Evolutionary conservation across 92 coral and sea anemone species (phyloP).

Genomic region (Hydrozoanthus gracilis): DNA sequence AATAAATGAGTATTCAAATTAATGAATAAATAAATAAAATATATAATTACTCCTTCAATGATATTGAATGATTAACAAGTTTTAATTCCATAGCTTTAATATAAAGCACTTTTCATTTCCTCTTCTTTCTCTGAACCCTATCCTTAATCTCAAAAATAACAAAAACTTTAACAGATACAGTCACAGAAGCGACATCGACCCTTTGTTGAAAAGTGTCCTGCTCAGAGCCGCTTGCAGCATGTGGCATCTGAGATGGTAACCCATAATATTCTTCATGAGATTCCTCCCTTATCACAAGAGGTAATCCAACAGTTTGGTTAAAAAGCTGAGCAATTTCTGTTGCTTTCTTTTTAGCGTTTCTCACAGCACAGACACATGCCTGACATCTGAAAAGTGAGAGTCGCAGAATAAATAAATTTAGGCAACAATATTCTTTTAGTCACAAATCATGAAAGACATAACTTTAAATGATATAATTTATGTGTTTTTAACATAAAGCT

Average conservation of each 20-base stretch:
- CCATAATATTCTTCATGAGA: constrained; percentile 84
- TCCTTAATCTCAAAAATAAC: constrained; percentile 91
- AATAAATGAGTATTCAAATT: no score
- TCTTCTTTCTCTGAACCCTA: constrained; percentile 69
- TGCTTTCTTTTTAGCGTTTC: constrained; percentile 94
- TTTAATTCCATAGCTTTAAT: no score
- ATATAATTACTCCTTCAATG: no score
- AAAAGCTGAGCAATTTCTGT: constrained; percentile 90
- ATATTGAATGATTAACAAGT: no score
- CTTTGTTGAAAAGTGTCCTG: constrained; percentile 73
- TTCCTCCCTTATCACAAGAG: constrained; percentile 87
- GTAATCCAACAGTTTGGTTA: constrained; percentile 90
- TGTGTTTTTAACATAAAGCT: no score
- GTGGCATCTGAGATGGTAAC: constrained; percentile 32
- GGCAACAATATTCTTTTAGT: not conserved
- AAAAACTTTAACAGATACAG: constrained; percentile 86
- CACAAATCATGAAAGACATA: not conserved
- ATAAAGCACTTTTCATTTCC: constrained; percentile 27
- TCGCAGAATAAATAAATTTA: not conserved
- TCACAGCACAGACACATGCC: constrained; percentile 95
- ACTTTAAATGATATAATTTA: not conserved
- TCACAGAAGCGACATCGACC: constrained; percentile 80
- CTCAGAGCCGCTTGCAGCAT: constrained; percentile 42
- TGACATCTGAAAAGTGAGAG: constrained; percentile 68
- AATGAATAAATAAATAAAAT: no score